phyloP scores from a whole-genome alignment of 1,140 invertebrate genomes.

The Pteromalus puparum region DNA sequence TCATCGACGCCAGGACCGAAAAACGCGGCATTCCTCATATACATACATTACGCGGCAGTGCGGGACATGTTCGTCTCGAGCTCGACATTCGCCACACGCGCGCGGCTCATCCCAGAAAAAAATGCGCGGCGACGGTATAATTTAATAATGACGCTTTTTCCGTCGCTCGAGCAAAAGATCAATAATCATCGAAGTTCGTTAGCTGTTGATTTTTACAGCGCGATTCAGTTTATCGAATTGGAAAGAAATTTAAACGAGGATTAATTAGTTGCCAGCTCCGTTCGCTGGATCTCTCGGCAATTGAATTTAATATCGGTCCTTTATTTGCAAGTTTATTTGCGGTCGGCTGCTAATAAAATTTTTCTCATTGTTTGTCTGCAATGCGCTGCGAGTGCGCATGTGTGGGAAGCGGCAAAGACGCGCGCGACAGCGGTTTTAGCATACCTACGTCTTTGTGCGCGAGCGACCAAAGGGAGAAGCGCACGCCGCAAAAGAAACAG shows the following conservation, averaged over 20 bases:
- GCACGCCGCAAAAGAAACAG: neutral
- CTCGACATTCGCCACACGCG: neutral
- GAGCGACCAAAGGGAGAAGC: neutral
- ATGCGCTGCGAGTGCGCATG: neutral
- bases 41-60: neutral
- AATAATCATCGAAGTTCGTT: too few relatives aligned
- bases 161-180: too few relatives aligned
- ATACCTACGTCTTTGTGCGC: slow-evolving; percentile 14
- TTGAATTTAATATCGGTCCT: neutral
- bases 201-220: too few relatives aligned
- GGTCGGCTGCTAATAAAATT: slow-evolving; percentile 6
- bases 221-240: neutral
- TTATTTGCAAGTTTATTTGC: neutral
- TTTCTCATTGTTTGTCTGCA: neutral
- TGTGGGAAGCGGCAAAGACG: slow-evolving; percentile 5
- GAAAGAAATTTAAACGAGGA: neutral
- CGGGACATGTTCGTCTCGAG: neutral
- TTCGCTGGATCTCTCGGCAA: neutral
- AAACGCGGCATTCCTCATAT: slow-evolving; percentile 42
- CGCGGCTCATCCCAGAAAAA: too few relatives aligned
- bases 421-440: neutral
- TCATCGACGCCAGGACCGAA: neutral
- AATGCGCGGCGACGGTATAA: neutral
- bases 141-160: neutral
- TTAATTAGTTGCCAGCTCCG: neutral